Base-by-base conservation (phyloP, 2,113 vertebrate species). In the Oryzias javanicus region DNA sequence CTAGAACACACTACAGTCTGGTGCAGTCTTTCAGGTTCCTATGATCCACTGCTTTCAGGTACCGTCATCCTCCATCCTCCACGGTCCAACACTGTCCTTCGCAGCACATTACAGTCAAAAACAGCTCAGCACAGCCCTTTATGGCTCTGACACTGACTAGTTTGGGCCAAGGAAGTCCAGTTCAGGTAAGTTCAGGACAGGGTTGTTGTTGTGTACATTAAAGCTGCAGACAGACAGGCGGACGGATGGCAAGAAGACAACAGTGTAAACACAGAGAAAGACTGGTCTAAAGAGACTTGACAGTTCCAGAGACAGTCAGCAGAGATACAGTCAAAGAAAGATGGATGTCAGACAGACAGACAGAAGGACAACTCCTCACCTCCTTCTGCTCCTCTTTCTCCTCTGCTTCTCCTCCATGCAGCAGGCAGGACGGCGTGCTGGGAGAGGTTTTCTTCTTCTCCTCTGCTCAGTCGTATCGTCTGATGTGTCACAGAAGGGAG, bases 381-480 rank as follows among this genome's bases (percentile, higher is more conserved):
- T 85, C 62, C 74, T 89, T 74, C 63, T 61, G 59, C 66, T 83
- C 67, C 77, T 74, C 75, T 77, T 74, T 57, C 69, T 77, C 69
- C 59, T 72, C 55, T 52, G 49, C 72, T 55, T 68, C 60, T 76
- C 51, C 68, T 78, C 78, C 82, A 81, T 84, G 83, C 83, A 79
- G 85, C 74, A 70, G 69, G 74, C 74, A 72, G 78, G 78, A 83
- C 69, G 55, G 83, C 70, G 60, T 66, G 73, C 75, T 67, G 80
- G 76, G 76, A 81, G 78, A 86, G 84, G 74, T 78, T 80, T 79
- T 76, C 77, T 86, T 74, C 74, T 76, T 73, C 70, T 87, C 81
- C 77, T 88, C 70, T 69, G 82, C 85, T 89, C 83, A 87, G 87
- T 90, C 91, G 89, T 89, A 88, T 86, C 90, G 91, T 91, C 90